Evolutionary conservation across 2,113 vertebrate genomes (phyloP).

Genomic region (Felis catus): DNA sequence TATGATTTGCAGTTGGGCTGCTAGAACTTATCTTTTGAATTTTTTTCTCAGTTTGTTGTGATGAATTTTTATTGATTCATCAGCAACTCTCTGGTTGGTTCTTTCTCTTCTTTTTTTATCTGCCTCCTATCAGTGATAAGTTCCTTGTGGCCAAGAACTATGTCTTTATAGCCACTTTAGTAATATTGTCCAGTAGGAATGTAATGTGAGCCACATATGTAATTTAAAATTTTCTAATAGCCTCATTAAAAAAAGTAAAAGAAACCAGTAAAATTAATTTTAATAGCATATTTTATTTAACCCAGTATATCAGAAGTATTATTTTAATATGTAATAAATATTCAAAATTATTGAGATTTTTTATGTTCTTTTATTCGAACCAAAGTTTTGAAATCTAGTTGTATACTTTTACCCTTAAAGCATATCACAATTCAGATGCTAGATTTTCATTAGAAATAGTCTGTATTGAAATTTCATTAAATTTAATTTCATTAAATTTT

Average conservation of each 20-base stretch:
- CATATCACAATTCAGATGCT: background rate
- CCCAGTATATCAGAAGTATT: constrained; percentile 9
- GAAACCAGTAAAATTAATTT: background rate
- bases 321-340: background rate
- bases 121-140: background rate
- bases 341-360: constrained; percentile 35
- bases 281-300: constrained; percentile 43
- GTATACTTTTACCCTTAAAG: background rate
- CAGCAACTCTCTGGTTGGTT: background rate
- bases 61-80: constrained; percentile 40
- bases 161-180: background rate
- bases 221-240: constrained; percentile 11
- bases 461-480: background rate
- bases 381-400: background rate
- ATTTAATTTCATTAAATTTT: constrained; percentile 6
- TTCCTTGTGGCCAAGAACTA: background rate
- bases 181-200: background rate
- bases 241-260: background rate
- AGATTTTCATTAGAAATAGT: constrained; percentile 10
- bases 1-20: background rate
- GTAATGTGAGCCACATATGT: background rate
- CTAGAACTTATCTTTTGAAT: background rate
- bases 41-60: background rate
- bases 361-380: background rate
- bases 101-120: background rate